phyloP scores from a whole-genome alignment of 2,113 vertebrate species.

The Rhinopomastus cyanomelas region DNA sequence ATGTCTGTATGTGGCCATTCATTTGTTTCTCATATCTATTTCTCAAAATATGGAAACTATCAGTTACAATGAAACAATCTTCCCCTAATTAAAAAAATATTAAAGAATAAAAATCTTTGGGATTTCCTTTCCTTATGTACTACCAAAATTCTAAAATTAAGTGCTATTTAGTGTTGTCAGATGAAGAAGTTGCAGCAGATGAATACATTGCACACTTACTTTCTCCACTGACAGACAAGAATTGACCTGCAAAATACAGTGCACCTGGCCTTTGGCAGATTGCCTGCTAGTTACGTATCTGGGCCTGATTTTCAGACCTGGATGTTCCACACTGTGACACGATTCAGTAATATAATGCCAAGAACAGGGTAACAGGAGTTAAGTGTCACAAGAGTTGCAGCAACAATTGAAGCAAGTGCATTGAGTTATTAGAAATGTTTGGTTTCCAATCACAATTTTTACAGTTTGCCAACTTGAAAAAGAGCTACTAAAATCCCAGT shows the following conservation, averaged over 20 bases:
- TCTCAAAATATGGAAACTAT: background rate
- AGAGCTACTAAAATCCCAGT: background rate
- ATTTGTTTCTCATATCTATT: background rate
- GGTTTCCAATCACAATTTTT: background rate
- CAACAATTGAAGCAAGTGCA: background rate
- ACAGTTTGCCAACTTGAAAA: background rate
- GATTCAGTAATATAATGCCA: background rate
- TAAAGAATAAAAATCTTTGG: fast-evolving
- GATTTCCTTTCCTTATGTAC: background rate
- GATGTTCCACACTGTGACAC: background rate
- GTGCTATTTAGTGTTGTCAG: background rate
- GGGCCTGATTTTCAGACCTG: background rate
- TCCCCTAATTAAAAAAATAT: background rate
- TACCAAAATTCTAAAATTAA: background rate
- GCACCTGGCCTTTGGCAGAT: background rate
- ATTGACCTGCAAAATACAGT: background rate
- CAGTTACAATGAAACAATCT: background rate
- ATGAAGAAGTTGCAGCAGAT: background rate
- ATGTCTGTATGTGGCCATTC: background rate
- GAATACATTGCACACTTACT: background rate
- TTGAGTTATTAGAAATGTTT: background rate
- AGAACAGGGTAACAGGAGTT: background rate
- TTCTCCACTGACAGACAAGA: background rate
- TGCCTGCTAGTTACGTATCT: background rate
- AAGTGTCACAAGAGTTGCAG: background rate